Conservation (phyloP, 2,888 invertebrate species). For the Melikaiella ostensackeni region DNA sequence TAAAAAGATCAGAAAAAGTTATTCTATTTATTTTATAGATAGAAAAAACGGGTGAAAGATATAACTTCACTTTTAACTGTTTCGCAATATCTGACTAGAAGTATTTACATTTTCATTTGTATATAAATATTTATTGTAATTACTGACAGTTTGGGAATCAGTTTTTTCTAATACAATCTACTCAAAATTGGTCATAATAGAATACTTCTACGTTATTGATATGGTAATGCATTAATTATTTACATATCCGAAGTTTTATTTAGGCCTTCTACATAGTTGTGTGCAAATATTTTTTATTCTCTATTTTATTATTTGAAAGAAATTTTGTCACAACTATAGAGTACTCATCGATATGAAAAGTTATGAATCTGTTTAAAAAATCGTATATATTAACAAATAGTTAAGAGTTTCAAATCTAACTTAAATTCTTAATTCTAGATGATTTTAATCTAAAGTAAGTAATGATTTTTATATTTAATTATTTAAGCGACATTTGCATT, state of each 20-base stretch:
- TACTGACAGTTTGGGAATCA: not conserved
- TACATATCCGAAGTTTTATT: too few relatives aligned
- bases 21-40: not conserved
- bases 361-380: too few relatives aligned
- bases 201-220: not conserved
- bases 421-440: not conserved
- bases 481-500: too few relatives aligned
- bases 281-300: too few relatives aligned
- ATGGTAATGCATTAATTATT: not conserved
- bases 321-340: too few relatives aligned
- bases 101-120: not conserved
- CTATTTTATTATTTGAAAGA: too few relatives aligned
- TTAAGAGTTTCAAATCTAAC: not conserved
- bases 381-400: too few relatives aligned
- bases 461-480: too few relatives aligned
- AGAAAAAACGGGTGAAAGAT: not conserved
- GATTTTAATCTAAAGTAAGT: not conserved
- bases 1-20: not conserved
- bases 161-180: not conserved
- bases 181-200: not conserved
- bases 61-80: not conserved
- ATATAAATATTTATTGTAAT: constrained; percentile 14
- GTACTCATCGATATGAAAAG: too few relatives aligned
- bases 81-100: not conserved
- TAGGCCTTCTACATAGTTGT: too few relatives aligned